A percentile compares a stretch with the other conserved stretches of the same genome.
phyloP scores from a whole-genome alignment of 2,113 vertebrate species.

The Morone saxatilis region DNA sequence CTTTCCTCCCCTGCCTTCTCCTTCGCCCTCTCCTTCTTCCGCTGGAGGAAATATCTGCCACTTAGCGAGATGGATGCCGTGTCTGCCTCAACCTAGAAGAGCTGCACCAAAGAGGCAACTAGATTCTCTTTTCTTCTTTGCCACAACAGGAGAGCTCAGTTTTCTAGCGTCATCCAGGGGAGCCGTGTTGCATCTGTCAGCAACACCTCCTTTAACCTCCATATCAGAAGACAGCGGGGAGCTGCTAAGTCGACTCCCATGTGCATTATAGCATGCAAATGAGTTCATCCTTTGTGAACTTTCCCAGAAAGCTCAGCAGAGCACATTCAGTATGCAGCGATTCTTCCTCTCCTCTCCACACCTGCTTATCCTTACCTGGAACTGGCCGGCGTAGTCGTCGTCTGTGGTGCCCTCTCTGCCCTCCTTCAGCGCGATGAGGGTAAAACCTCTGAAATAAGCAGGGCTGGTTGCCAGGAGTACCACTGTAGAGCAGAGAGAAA shows the following conservation, averaged over 20 bases:
- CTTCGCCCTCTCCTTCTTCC: constrained; percentile 1
- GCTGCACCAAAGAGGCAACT: constrained; percentile 18
- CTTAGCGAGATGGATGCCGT: constrained; percentile 26
- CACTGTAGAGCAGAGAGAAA: constrained; percentile 81
- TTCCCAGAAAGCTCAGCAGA: constrained; percentile 20
- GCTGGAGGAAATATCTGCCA: constrained; percentile 39
- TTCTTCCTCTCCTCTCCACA: not conserved
- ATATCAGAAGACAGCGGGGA: constrained; percentile 37
- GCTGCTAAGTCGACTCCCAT: constrained; percentile 21
- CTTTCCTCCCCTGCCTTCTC: not conserved
- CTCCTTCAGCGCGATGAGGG: constrained; percentile 93
- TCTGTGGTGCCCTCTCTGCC: constrained; percentile 92
- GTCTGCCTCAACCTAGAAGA: constrained; percentile 30
- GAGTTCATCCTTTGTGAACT: constrained; percentile 8
- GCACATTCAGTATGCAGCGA: not conserved
- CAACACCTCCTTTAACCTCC: constrained; percentile 47
- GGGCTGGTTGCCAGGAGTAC: constrained; percentile 92
- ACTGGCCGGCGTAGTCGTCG: constrained; percentile 92
- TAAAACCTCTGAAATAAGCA: constrained; percentile 95
- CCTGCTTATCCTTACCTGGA: constrained; percentile 88
- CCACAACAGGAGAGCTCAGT: constrained; percentile 21
- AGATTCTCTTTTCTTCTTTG: constrained; percentile 19
- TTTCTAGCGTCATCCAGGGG: constrained; percentile 22
- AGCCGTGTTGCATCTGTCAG: constrained; percentile 43
- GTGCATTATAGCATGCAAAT: constrained; percentile 49